Evolutionary conservation across 2,797 vertebrate genomes (phyloP), one percentile per base, ranked within the genome.

Genomic region (Myotis planiceps): DNA sequence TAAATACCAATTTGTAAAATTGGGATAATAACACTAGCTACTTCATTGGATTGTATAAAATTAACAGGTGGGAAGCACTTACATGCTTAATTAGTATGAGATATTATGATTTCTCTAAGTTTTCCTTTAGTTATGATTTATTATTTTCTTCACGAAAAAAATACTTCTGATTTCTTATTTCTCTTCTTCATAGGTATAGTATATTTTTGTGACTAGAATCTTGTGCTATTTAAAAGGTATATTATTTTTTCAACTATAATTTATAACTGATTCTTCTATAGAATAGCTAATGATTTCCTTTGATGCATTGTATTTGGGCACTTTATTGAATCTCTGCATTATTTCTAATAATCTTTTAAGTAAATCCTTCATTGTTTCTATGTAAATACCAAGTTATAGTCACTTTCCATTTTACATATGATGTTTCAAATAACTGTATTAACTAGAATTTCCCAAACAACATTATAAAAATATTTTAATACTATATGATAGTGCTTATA

Each of bases 291-390:
- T 82, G 9, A 49, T 51, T 76, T 87, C 25, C 51, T 87, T 71
- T 60, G 3, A 6, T 74, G 74, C 63, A 82, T 96, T 94, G 9
- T 80, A 63, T 45, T 88, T 90, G 53, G 37, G 21, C 14, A 75
- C 37, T 47, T 76, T 79, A 76, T 5, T 49, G 32, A 83, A 71
- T 66, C 15, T 79, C 19, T 32, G 25, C 9, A n/a, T 78, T 76
- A 75, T 74, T 79, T 90, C 79, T 74, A 93, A 71, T 45, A 78
- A 60, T 51, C 27, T 92, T 83, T 58, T 34, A 84, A 27, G 6
- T 84, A 95, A 84, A 78, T 95, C 15, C 69, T 95, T 79, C 55
- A 63, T 81, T 47, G 45, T 27, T 84, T 71, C 42, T 45, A 80
- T 5, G n/a, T 63, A 84, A 85, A 74, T 45, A 76, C 1, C 15